Evolutionary conservation across 2,113 vertebrate species (phyloP).

Genomic region (Lontra canadensis): DNA sequence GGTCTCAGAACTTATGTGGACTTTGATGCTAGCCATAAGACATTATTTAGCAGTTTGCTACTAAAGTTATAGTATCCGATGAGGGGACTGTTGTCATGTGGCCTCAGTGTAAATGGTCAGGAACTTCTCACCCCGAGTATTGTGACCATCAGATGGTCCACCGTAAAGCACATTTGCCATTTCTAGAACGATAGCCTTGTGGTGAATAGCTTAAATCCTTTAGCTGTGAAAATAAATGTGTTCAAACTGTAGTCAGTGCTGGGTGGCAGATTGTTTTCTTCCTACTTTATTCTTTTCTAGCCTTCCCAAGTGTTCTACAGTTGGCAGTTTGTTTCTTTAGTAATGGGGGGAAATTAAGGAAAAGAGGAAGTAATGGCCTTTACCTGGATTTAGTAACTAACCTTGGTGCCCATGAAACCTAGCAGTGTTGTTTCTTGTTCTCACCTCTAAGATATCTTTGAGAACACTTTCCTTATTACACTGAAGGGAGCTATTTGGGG

Average conservation of each 20-base stretch:
- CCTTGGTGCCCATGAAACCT: not conserved
- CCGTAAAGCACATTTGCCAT: not conserved
- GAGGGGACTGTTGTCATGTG: not conserved
- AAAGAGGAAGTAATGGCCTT: not conserved
- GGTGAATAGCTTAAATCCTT: not conserved
- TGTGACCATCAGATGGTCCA: not conserved
- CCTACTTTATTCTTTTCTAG: not conserved
- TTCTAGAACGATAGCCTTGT: not conserved
- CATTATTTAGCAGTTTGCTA: not conserved
- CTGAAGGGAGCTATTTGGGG: not conserved
- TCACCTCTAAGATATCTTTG: not conserved
- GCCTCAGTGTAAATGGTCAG: not conserved
- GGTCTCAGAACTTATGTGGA: not conserved
- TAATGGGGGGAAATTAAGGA: not conserved
- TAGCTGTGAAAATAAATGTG: not conserved
- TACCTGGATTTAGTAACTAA: conserved; percentile 2
- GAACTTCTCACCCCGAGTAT: not conserved
- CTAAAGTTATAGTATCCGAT: not conserved
- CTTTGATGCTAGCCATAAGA: not conserved
- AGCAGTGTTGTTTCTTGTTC: not conserved
- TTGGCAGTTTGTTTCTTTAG: not conserved
- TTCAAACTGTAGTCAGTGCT: not conserved
- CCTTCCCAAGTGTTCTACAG: not conserved
- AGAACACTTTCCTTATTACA: not conserved
- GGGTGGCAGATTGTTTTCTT: not conserved